Evolutionary conservation across 2,888 invertebrate genomes (phyloP), one percentile per base, ranked within the genome.

Genomic region (Baccha elongata): DNA sequence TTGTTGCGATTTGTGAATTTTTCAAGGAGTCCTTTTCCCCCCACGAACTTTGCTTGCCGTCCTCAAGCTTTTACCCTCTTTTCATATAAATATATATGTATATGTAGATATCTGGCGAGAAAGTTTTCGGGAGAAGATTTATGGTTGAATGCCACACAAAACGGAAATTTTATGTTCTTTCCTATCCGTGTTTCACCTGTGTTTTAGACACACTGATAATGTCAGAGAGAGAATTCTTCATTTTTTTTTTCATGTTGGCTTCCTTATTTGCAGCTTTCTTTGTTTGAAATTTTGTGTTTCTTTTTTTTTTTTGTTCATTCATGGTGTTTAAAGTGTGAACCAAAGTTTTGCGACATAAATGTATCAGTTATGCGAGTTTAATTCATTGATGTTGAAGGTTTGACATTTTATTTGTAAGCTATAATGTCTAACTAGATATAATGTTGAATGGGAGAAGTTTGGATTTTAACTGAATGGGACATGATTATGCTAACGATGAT

Each of bases 1-100:
- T 85, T 86, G 85, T 85, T 84, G 84, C 85, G 85, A 85, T 86
- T 86, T 85, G 84, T 85, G 84, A 85, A 85, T 84, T 85, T 85
- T 84, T 84, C 69, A 85, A 81, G 53, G 78, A 83, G 78, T 83
- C 53, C 32, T 17, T 19, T 35, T 23, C 11, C 21, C 67, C 7
- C 21, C 42, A 32, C 29, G 7, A 7, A 7, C 10, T 60, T 13
- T 40, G 5, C 21, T 35, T 13, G 8, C 35, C 13, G n/a, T 55
- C 35, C 32, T 32, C 19, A 1, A 55, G 21, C 44, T 15, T 21
- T 50, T 32, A 26, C 48, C 48, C 53, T 44, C 62, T 68, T 40
- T 7, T 55, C 10, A 11, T n/a, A 26, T 13, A 37, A 19, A 21
- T 53, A 19, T 53, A 11, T 7, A 35, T 8, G 8, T n/a, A 13